A percentile compares a stretch with the other conserved stretches of the same genome.
These are phyloP conservation scores for Ptyas mucosa DNA, from an alignment of 2,113 vertebrate species.

Conservation along the genomic window DNA sequence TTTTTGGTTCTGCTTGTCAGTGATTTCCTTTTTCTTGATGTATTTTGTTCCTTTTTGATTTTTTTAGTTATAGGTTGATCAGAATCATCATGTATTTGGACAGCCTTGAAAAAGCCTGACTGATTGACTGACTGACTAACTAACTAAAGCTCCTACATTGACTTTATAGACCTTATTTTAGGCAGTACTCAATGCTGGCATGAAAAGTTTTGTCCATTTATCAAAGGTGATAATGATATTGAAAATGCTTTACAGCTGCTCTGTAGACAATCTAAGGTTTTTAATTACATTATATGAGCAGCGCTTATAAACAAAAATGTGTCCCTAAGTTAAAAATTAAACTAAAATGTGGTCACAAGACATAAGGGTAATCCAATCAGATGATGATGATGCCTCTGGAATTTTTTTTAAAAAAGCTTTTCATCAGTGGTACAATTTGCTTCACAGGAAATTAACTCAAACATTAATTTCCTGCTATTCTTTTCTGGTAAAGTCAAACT, in stretches of 20 bases:
- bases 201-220: neutral
- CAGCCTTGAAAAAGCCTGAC: neutral
- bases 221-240: neutral
- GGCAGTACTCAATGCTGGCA: neutral
- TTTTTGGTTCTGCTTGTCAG: neutral
- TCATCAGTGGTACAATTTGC: neutral
- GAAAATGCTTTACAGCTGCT: neutral
- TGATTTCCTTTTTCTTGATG: neutral
- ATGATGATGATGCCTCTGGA: neutral
- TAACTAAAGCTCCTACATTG: neutral
- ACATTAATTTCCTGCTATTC: neutral
- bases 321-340: neutral
- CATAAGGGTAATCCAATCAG: neutral
- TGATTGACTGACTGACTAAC: neutral
- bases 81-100: neutral
- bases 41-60: neutral
- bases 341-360: neutral
- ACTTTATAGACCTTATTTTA: neutral
- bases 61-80: neutral
- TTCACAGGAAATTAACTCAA: neutral
- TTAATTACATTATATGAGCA: neutral
- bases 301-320: neutral
- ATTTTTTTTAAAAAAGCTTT: neutral
- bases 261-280: neutral
- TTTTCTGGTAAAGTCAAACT: constrained; percentile 10